These are phyloP conservation scores for Phymorhynchus buccinoides DNA, from an alignment of 1,140 invertebrate genomes.

Conservation along the genomic window DNA sequence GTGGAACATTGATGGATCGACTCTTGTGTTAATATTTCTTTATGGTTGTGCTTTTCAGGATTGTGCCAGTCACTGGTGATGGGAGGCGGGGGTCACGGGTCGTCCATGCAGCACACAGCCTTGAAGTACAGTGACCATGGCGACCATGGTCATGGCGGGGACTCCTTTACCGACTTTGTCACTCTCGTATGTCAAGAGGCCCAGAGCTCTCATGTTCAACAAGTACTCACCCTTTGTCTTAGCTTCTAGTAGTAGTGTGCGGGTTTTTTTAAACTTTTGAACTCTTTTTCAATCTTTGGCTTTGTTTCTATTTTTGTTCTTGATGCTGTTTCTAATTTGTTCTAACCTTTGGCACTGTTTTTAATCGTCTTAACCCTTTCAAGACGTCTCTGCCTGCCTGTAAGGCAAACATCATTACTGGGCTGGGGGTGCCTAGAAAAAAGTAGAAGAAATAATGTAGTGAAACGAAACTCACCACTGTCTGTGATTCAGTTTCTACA, in stretches of 20 bases:
- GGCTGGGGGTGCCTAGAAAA: too few species aligned
- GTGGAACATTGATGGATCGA: neutral
- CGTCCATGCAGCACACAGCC: conserved; percentile 44
- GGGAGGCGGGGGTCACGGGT: conserved; percentile 73
- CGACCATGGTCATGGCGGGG: conserved; percentile 82
- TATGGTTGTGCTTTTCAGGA: conserved; percentile 21
- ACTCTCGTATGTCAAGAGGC: conserved; percentile 96
- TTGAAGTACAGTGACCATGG: conserved; percentile 80
- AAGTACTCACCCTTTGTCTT: conserved; percentile 77
- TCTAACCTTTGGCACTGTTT: too few species aligned
- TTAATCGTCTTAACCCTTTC: too few species aligned
- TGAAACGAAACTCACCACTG: too few species aligned
- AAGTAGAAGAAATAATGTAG: too few species aligned
- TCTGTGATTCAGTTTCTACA: too few species aligned
- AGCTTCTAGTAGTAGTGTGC: too few species aligned
- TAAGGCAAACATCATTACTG: too few species aligned
- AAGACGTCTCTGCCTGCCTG: too few species aligned
- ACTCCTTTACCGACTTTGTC: conserved; percentile 95
- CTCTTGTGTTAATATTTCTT: too few species aligned
- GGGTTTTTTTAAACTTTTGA: neutral
- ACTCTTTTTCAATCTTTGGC: neutral
- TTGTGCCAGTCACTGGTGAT: conserved; percentile 75
- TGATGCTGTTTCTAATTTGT: too few species aligned
- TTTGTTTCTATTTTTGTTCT: conserved; percentile 11
- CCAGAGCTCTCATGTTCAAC: conserved; percentile 87